Evolutionary conservation across 2,113 vertebrate species (phyloP).

Genomic region (Dromas ardeola): DNA sequence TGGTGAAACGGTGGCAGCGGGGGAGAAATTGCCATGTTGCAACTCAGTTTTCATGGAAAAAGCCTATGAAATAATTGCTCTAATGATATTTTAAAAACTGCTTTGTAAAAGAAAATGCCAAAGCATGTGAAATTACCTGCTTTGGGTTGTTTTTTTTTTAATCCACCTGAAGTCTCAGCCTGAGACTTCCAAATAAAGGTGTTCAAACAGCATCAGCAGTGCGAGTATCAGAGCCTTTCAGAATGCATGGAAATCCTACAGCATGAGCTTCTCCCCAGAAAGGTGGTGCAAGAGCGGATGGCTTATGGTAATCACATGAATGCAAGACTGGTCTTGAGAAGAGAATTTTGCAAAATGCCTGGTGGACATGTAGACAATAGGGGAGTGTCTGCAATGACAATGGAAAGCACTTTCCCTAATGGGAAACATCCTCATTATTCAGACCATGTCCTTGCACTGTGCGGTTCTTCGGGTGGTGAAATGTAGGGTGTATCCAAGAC

Average conservation of each 20-base stretch:
- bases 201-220: neutral
- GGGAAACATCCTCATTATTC: constrained; percentile 3
- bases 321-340: neutral
- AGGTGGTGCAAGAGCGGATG: neutral
- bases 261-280: neutral
- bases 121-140: neutral
- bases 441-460: neutral
- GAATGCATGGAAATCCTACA: neutral
- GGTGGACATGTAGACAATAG: neutral
- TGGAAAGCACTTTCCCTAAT: constrained; percentile 49
- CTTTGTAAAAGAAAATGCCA: neutral
- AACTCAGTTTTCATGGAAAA: neutral
- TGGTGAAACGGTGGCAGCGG: neutral
- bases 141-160: neutral
- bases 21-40: neutral
- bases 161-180: neutral
- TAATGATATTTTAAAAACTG: neutral
- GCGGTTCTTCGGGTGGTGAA: neutral
- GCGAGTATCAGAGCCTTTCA: neutral
- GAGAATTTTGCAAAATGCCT: neutral
- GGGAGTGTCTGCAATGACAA: neutral
- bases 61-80: neutral
- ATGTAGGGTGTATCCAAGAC: neutral
- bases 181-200: neutral
- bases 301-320: neutral